A percentile compares a stretch with the other conserved stretches of the same genome.
phyloP scores from a whole-genome alignment of 2,797 vertebrate species.

The Ibycter americanus region DNA sequence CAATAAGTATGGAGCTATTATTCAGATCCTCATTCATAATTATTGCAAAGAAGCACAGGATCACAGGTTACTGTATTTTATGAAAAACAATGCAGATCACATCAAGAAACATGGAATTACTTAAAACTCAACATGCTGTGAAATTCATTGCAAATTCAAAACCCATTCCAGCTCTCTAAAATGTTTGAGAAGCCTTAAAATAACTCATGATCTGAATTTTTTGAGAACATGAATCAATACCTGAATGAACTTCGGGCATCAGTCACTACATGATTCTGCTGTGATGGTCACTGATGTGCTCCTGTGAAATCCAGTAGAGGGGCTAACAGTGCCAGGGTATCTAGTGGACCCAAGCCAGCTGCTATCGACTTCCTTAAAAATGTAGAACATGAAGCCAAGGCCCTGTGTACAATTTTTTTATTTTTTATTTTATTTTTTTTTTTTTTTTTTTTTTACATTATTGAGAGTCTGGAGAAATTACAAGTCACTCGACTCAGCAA shows the following conservation, averaged over 20 bases:
- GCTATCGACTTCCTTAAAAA: not conserved
- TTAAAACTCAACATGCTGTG: not conserved
- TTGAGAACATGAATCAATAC: not conserved
- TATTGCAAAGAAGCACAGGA: not conserved
- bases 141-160: not conserved
- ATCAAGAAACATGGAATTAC: not conserved
- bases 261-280: not conserved
- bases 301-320: not conserved
- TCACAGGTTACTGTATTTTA: not conserved
- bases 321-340: accelerated
- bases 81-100: not conserved
- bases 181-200: not conserved
- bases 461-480: not conserved
- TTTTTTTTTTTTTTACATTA: not conserved
- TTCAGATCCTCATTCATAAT: not conserved
- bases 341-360: not conserved
- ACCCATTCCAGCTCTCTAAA: not conserved
- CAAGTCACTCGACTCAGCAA: not conserved
- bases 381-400: not conserved
- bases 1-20: not conserved
- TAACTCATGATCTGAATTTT: not conserved
- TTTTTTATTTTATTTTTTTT: not conserved
- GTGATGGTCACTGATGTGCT: not conserved
- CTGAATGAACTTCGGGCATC: not conserved
- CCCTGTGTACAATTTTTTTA: not conserved